These are phyloP conservation scores for Theristicus caerulescens DNA, from an alignment of 2,113 vertebrate genomes.

Conservation along the genomic window DNA sequence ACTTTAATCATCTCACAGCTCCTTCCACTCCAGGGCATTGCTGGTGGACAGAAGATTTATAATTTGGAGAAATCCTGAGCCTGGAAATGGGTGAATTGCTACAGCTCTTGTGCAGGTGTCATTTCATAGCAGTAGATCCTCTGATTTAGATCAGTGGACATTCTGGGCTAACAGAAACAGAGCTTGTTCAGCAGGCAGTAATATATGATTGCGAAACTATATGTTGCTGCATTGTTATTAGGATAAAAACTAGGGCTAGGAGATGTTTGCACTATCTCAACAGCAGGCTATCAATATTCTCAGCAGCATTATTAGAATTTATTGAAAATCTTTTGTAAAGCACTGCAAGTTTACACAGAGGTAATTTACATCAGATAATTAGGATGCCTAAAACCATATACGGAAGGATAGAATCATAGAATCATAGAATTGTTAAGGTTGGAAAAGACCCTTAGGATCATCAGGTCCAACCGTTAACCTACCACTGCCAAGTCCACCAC, in stretches of 20 bases:
- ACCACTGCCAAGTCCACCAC: too few species aligned
- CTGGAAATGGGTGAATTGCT: neutral
- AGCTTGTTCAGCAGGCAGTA: neutral
- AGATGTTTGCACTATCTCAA: neutral
- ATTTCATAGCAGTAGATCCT: neutral
- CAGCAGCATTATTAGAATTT: slow-evolving; percentile 48
- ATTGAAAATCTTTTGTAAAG: slow-evolving; percentile 33
- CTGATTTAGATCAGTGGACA: slow-evolving; percentile 4
- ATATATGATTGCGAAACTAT: neutral
- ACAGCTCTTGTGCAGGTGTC: neutral
- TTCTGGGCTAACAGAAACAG: neutral
- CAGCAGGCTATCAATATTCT: slow-evolving; percentile 38
- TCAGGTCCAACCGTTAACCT: too few species aligned
- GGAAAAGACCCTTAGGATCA: too few species aligned
- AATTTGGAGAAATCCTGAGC: neutral
- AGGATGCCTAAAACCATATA: slow-evolving; percentile 1
- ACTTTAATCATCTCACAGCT: slow-evolving; percentile 4
- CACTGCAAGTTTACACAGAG: neutral
- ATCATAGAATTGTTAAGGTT: too few species aligned
- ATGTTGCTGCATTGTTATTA: neutral
- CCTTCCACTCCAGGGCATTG: neutral
- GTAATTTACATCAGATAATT: slow-evolving; percentile 52
- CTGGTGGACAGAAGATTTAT: neutral
- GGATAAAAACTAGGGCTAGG: neutral
- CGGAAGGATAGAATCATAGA: too few species aligned